Evolutionary conservation across 2,797 vertebrate genomes (phyloP).

Genomic region (Galaxias olidus): DNA sequence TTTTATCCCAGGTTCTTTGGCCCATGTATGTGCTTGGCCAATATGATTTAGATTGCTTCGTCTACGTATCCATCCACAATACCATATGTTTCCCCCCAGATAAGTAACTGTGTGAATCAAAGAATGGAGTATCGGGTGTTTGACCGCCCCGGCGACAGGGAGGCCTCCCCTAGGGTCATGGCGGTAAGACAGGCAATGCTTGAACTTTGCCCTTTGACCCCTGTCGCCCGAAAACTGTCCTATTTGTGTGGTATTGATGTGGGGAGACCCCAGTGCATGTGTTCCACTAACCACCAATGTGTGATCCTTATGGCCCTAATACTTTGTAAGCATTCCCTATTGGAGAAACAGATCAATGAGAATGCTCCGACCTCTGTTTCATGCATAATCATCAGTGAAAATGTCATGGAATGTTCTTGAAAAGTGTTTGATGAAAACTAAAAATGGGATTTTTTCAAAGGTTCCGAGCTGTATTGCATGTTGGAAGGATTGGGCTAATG

Average conservation of each 20-base stretch:
- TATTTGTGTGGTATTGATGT: conserved; percentile 51
- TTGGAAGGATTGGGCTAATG: conserved; percentile 19
- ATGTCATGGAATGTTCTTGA: too few relatives aligned
- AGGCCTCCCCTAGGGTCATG: conserved; percentile 77
- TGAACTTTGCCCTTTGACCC: conserved; percentile 52
- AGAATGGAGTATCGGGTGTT: conserved; percentile 85
- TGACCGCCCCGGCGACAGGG: conserved; percentile 80
- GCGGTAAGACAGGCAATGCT: conserved; percentile 80
- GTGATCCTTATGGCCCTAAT: conserved; percentile 59
- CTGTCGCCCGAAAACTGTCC: conserved; percentile 39
- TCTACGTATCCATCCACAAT: too few relatives aligned
- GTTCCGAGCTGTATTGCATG: conserved; percentile 56
- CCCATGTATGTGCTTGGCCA: too few relatives aligned
- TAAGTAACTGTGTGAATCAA: conserved; percentile 86
- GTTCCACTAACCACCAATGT: conserved; percentile 49
- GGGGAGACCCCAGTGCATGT: conserved; percentile 59
- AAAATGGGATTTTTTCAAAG: conserved; percentile 30
- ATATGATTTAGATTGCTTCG: too few relatives aligned
- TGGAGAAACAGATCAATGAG: too few relatives aligned
- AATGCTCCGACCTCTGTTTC: conserved; percentile 2
- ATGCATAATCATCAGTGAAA: too few relatives aligned
- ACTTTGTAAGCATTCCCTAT: conserved; percentile 31
- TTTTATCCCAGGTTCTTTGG: too few relatives aligned
- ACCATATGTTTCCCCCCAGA: conserved; percentile 79
- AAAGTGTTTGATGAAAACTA: conserved; percentile 25